phyloP scores from a whole-genome alignment of 2,888 invertebrate species.

The Ormia ochracea region DNA sequence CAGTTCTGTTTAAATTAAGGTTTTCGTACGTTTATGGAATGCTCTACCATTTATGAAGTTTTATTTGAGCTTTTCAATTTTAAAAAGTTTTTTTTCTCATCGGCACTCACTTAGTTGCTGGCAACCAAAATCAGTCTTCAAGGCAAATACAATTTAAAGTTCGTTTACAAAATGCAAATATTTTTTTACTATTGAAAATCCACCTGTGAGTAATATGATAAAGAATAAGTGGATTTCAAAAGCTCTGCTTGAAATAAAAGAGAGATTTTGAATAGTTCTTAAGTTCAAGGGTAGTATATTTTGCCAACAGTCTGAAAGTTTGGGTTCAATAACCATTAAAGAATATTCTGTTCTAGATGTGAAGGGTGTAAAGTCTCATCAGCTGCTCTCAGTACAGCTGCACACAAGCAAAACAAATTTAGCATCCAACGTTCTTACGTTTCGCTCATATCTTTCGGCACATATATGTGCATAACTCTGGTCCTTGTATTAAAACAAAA shows the following conservation, averaged over 20 bases:
- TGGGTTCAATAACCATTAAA: too few species aligned
- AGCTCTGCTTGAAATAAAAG: not conserved
- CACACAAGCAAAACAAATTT: too few species aligned
- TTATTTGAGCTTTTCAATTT: conserved; percentile 24
- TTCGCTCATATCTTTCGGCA: too few species aligned
- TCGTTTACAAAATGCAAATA: conserved; percentile 38
- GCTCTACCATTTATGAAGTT: conserved; percentile 24
- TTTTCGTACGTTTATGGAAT: not conserved
- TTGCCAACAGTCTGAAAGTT: too few species aligned
- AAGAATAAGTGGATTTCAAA: conserved; percentile 1
- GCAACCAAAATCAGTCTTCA: conserved; percentile 50
- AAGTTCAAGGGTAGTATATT: too few species aligned
- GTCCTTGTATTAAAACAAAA: too few species aligned
- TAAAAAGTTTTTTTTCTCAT: conserved; percentile 20
- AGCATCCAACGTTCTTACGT: too few species aligned
- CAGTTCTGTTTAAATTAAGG: not conserved
- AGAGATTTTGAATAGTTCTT: too few species aligned
- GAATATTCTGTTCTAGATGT: too few species aligned
- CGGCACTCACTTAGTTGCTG: conserved; percentile 5
- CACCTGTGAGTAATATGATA: not conserved
- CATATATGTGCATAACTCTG: too few species aligned
- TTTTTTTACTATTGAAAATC: conserved; percentile 15
- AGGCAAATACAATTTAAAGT: conserved; percentile 59
- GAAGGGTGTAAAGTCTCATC: too few species aligned
- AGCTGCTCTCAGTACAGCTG: too few species aligned